Evolutionary conservation across 2,113 vertebrate species (phyloP).

Genomic region (Oncorhynchus keta): DNA sequence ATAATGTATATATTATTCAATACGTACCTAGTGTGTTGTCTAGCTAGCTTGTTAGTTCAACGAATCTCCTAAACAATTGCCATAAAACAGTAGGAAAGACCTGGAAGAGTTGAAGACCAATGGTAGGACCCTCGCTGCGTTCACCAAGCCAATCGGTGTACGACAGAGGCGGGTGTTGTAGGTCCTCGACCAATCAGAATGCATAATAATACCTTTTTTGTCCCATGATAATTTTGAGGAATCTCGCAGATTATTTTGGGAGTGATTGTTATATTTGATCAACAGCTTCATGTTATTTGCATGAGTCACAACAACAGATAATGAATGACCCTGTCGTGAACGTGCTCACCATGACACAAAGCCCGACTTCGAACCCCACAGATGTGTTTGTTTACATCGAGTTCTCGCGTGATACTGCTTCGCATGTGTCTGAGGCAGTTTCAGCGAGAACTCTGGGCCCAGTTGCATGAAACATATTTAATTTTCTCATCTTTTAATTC

Average conservation of each 20-base stretch:
- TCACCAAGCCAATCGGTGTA: background rate
- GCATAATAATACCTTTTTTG: background rate
- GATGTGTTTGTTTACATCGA: background rate
- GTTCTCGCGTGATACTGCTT: background rate
- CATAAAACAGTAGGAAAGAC: background rate
- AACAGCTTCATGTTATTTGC: too few species aligned
- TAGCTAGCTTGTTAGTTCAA: background rate
- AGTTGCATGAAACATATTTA: too few species aligned
- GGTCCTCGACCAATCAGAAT: background rate
- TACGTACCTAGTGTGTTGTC: background rate
- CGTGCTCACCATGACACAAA: background rate
- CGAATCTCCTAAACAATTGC: background rate
- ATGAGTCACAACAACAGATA: background rate
- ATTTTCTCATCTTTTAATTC: too few species aligned
- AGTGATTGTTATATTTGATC: background rate
- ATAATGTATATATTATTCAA: background rate
- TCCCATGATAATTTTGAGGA: background rate
- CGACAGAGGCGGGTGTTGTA: background rate
- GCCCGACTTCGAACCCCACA: background rate
- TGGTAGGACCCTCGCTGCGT: background rate
- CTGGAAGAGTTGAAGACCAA: background rate
- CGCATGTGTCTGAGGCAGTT: background rate
- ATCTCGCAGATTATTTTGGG: background rate
- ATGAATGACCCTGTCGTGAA: background rate
- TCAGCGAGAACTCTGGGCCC: too few species aligned